phyloP scores from a whole-genome alignment of 2,888 invertebrate genomes.

The Lasioglossum vierecki region DNA sequence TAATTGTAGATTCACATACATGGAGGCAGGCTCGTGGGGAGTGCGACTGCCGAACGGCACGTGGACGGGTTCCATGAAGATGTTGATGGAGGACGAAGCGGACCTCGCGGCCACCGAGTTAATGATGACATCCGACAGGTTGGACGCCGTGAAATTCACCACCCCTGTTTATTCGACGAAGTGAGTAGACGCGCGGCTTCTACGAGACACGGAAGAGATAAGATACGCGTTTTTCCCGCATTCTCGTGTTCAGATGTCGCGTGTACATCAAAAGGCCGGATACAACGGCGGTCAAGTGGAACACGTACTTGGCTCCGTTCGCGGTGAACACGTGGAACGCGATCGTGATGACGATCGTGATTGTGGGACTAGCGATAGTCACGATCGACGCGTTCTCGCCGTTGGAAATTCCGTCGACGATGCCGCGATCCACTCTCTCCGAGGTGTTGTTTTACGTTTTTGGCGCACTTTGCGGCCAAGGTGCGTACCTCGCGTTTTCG shows the following conservation, averaged over 20 bases:
- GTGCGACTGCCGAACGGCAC: slow-evolving; percentile 72
- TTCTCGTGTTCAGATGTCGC: slow-evolving; percentile 71
- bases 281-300: slow-evolving; percentile 77
- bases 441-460: slow-evolving; percentile 75
- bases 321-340: slow-evolving; percentile 76
- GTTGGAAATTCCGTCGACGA: not conserved
- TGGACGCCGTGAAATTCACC: slow-evolving; percentile 77
- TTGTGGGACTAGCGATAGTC: slow-evolving; percentile 71
- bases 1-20: slow-evolving; percentile 63
- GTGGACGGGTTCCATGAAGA: slow-evolving; percentile 78
- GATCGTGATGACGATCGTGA: slow-evolving; percentile 70
- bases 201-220: not conserved
- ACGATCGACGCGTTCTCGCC: slow-evolving; percentile 60
- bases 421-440: slow-evolving; percentile 50
- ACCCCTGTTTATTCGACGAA: slow-evolving; percentile 80
- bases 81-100: slow-evolving; percentile 70
- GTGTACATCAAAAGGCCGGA: slow-evolving; percentile 79
- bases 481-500: slow-evolving; percentile 56
- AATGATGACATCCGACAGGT: slow-evolving; percentile 78
- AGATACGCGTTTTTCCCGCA: not conserved
- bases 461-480: slow-evolving; percentile 80
- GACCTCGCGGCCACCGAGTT: slow-evolving; percentile 80
- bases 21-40: slow-evolving; percentile 75
- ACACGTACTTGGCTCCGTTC: slow-evolving; percentile 79
- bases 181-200: slow-evolving; percentile 52